Percentiles rank a stretch among this genome's conserved stretches.
Evolutionary conservation across 2,113 vertebrate genomes (phyloP).

Genomic region (Manacus vitellinus): DNA sequence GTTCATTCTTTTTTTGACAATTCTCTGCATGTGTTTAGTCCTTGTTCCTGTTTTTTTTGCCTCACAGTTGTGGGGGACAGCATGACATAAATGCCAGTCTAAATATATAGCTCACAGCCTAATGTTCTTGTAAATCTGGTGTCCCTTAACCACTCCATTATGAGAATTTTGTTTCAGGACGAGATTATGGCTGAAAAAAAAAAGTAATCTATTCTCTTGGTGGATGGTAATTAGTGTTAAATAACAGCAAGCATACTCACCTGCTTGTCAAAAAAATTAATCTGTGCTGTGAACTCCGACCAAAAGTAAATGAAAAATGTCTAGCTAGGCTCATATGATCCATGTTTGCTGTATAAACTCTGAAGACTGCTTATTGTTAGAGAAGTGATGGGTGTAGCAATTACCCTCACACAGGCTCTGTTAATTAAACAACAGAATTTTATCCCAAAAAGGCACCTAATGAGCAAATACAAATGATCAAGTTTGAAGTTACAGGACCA

Average conservation of each 20-base stretch:
- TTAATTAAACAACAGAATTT: neutral
- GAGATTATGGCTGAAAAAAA: neutral
- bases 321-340: neutral
- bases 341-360: neutral
- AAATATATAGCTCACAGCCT: neutral
- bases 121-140: neutral
- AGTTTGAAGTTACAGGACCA: neutral
- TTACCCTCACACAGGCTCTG: neutral
- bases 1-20: neutral
- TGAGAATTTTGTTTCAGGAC: neutral
- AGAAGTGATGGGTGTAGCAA: neutral
- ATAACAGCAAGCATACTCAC: neutral
- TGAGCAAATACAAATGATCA: neutral
- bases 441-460: neutral
- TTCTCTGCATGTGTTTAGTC: neutral
- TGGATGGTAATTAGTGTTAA: neutral
- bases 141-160: neutral
- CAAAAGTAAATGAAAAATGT: neutral
- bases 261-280: neutral
- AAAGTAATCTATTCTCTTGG: neutral
- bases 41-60: neutral
- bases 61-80: neutral
- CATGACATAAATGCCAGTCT: neutral
- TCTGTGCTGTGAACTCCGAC: neutral
- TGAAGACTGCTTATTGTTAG: neutral